These are phyloP conservation scores for Sorex araneus DNA, from an alignment of 2,113 vertebrate genomes.

Conservation along the genomic window DNA sequence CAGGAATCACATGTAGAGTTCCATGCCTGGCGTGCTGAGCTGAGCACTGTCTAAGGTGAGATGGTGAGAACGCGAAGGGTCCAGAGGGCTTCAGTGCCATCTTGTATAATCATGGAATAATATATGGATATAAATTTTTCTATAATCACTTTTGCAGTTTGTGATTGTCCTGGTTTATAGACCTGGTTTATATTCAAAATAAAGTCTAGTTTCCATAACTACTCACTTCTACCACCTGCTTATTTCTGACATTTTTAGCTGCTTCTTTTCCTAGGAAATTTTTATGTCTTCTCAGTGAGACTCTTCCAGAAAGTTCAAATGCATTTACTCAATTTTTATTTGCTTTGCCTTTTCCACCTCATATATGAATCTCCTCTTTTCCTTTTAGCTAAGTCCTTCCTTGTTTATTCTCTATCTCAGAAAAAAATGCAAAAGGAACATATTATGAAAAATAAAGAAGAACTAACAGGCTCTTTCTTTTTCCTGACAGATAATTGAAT, in stretches of 20 bases:
- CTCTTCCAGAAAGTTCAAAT: neutral
- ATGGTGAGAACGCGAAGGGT: too few relatives aligned
- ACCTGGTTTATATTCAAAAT: neutral
- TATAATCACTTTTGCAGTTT: neutral
- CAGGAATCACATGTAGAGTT: too few relatives aligned
- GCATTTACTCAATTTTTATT: conserved; percentile 11
- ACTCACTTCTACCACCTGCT: neutral
- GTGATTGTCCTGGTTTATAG: neutral
- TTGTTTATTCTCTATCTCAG: neutral
- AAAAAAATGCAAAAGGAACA: neutral
- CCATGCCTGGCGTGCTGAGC: too few relatives aligned
- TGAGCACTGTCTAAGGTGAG: too few relatives aligned
- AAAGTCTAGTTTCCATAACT: neutral
- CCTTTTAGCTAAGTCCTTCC: neutral
- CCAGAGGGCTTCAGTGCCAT: too few relatives aligned
- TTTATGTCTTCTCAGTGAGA: neutral
- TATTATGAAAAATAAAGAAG: too few relatives aligned
- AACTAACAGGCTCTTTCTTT: too few relatives aligned
- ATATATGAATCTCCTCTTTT: neutral
- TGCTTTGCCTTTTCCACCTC: conserved; percentile 19
- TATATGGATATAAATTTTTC: neutral
- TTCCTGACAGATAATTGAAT: too few relatives aligned
- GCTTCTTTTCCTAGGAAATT: neutral
- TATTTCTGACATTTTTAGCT: neutral
- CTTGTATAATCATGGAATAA: rapidly evolving